Evolutionary conservation across 2,113 vertebrate genomes (phyloP), one percentile per base, ranked within the genome.

Genomic region (Lasiurus cinereus): DNA sequence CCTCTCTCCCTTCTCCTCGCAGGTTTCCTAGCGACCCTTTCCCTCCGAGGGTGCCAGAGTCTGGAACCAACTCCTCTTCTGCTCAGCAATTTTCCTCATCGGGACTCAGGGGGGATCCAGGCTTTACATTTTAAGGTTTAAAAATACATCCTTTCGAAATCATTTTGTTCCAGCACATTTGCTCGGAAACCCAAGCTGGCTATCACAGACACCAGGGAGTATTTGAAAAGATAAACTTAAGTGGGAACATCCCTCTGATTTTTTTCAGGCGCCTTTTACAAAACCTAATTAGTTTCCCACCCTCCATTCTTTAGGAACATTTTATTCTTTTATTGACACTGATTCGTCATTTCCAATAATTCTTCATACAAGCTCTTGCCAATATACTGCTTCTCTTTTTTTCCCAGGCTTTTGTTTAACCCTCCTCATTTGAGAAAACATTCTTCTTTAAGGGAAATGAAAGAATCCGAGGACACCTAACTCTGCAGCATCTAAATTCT

Each of bases 191-290:
- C 64, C 24, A 73, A 90, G 74, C 31, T 67, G 93, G 48, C 54
- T 91, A 9, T 78, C 85, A 90, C 67, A 96, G 69, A 95, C 95
- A 54, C 24, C 10, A 64, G 36, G 56, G 64, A 90, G 18, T 66
- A 93, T 96, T 95, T 86, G 83, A 39, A 74, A 95, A 94, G 72
- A 95, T 69, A 96, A 56, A 74, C 85, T 88, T 95, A 93, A 95
- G 64, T 88, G 36, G 33, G 73, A 82, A 93, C 90, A 90, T 43
- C 43, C 46, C n/a, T 88, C 6, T 89, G 62, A 90, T 79, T 85
- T 95, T 85, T 95, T 95, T 83, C 24, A 86, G 78, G 22, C 9
- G 2, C 27, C 24, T 88, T 95, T 93, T n/a, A 27, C n/a, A 74
- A 93, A 92, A 82, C 83, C 73, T 70, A 92, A 93, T 93, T 83